Evolutionary conservation across 2,888 invertebrate species (phyloP), one percentile per base, ranked within the genome.

Genomic region (Drosophila percnosoma): DNA sequence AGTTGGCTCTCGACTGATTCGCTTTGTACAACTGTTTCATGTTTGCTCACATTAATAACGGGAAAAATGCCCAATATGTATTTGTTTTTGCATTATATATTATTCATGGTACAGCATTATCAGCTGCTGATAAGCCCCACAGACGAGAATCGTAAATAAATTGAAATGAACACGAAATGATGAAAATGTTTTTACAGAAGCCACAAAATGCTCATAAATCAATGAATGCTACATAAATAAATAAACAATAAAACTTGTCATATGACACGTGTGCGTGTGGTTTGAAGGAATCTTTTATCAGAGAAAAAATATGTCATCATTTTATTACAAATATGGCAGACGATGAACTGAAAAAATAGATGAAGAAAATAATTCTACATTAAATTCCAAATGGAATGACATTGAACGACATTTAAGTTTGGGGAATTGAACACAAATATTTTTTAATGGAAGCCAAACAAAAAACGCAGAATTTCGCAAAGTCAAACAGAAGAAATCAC

Each of bases 51-150:
- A 60, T 65, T 53, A 49, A 68, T 51, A 64, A 45, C 60, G 40
- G 21, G 6, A 33, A 63, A 60, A 67, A 40, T 45, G 31, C 48
- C 49, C 31, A 73, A 53, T 75, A 52, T 65, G 61, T 77, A 58
- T 64, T 29, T 55, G 55, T n/a, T 38, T 57, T 53, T 45, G 61
- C 34, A 67, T 54, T 51, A 68, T 72, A 72, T 68, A 73, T 77
- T 54, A 77, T 76, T 80, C 67, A 53, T 51, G 59, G 31, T 45
- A 5, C 42, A 51, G 36, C 59, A 53, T 64, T 78, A 79, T 82
- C 82, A 79, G 65, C 55, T 57, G 61, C 64, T 79, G 80, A 80
- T 80, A 80, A 75, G 68, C 36, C 66, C 13, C 64, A 58, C 38
- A 54, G 64, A 55, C 63, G 36, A 48, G 49, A 66, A 52, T 33